Evolutionary conservation across 2,113 vertebrate species (phyloP).

Genomic region (Sylvietta virens): DNA sequence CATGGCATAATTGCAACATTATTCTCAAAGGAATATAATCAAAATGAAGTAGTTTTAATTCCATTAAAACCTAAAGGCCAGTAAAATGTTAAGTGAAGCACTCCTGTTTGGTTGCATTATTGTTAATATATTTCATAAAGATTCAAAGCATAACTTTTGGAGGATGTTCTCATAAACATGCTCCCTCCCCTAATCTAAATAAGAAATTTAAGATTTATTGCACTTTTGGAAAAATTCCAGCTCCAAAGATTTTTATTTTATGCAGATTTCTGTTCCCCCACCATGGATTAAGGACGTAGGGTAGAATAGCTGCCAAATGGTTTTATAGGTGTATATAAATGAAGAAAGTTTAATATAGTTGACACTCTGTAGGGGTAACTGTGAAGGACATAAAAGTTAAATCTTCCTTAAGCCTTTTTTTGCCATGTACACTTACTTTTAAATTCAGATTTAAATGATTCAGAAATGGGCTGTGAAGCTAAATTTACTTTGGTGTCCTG

Average conservation of each 20-base stretch:
- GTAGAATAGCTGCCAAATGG: not conserved
- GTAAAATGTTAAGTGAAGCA: not conserved
- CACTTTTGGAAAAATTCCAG: not conserved
- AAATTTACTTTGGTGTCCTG: not conserved
- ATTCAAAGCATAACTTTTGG: not conserved
- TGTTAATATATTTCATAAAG: not conserved
- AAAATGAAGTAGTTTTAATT: not conserved
- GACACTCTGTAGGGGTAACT: not conserved
- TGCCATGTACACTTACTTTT: not conserved
- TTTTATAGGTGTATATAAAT: not conserved
- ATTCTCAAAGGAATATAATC: not conserved
- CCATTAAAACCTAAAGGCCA: not conserved
- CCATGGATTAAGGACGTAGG: not conserved
- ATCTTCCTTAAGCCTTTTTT: not conserved
- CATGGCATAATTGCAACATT: not conserved
- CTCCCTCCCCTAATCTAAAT: not conserved
- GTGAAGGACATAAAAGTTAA: not conserved
- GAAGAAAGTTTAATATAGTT: not conserved
- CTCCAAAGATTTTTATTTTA: not conserved
- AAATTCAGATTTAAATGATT: not conserved
- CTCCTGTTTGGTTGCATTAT: not conserved
- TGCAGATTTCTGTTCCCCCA: not conserved
- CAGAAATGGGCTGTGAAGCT: not conserved
- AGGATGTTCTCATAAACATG: not conserved
- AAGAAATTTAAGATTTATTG: not conserved